Percentiles rank a stretch among this genome's conserved stretches.
These are phyloP conservation scores for Pampusana beccarii DNA, from an alignment of 2,113 vertebrate genomes.

Conservation along the genomic window DNA sequence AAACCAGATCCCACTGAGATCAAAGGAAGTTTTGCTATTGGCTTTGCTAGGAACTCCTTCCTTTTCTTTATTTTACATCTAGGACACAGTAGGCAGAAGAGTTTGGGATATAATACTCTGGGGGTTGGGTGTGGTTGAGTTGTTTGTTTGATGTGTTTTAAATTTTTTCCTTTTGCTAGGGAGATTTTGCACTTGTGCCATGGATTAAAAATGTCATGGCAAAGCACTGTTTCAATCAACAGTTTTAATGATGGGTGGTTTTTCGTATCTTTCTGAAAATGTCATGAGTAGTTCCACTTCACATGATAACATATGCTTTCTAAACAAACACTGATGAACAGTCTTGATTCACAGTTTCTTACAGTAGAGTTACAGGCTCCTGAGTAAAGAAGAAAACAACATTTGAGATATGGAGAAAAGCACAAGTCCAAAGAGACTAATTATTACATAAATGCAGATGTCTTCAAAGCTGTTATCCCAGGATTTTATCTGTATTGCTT, in stretches of 20 bases:
- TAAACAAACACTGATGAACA: constrained; percentile 57
- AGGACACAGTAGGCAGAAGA: not conserved
- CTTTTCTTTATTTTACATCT: not conserved
- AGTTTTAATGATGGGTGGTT: constrained; percentile 58
- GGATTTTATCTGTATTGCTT: not conserved
- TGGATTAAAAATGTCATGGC: constrained; percentile 55
- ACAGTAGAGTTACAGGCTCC: not conserved
- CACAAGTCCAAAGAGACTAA: not conserved
- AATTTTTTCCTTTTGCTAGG: not conserved
- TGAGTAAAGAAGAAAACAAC: not conserved
- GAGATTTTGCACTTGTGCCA: constrained; percentile 7
- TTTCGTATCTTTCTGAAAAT: constrained; percentile 69
- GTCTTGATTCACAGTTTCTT: constrained; percentile 33
- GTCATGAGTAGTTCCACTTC: constrained; percentile 66
- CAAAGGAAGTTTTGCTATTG: not conserved
- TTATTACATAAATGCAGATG: constrained; percentile 11
- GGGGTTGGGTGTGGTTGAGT: not conserved
- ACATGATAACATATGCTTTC: constrained; percentile 56
- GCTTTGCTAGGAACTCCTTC: not conserved
- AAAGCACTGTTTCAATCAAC: constrained; percentile 52
- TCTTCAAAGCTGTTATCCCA: not conserved
- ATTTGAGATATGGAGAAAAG: not conserved
- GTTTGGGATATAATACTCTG: not conserved
- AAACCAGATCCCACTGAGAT: not conserved
- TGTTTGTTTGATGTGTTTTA: too few relatives aligned